phyloP scores from a whole-genome alignment of 1,140 invertebrate genomes.

The Acromyrmex heyeri region DNA sequence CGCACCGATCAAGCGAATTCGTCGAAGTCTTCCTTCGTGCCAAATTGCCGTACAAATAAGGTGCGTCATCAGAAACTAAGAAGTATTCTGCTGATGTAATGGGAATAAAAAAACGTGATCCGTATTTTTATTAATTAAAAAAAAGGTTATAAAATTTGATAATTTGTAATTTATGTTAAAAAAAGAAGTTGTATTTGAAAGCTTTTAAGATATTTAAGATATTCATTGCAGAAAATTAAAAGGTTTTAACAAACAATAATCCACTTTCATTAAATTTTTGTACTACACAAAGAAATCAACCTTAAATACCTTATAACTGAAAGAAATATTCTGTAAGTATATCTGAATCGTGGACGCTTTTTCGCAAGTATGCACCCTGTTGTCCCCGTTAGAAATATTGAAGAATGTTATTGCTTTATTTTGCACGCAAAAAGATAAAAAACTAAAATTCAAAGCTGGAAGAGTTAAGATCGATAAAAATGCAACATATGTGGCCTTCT shows the following conservation, averaged over 20 bases:
- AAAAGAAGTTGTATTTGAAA: neutral
- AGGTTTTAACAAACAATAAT: slow-evolving; percentile 14
- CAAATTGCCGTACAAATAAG: slow-evolving; percentile 36
- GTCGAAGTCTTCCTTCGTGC: neutral
- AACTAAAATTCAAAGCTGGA: slow-evolving; percentile 16
- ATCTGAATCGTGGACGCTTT: neutral
- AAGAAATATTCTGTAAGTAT: slow-evolving; percentile 5
- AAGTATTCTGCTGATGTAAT: slow-evolving; percentile 17
- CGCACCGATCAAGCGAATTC: slow-evolving; percentile 27
- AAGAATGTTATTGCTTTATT: slow-evolving; percentile 34
- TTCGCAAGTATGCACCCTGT: neutral
- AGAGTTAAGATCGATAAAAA: slow-evolving; percentile 19
- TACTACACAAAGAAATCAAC: neutral
- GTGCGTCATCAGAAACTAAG: slow-evolving; percentile 20
- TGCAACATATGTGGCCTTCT: neutral
- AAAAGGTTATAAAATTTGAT: neutral
- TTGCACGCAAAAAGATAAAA: neutral
- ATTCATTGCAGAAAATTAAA: slow-evolving; percentile 20
- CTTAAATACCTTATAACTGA: slow-evolving; percentile 7
- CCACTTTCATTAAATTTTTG: slow-evolving; percentile 18
- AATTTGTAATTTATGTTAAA: neutral
- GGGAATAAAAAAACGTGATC: neutral
- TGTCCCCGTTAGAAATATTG: slow-evolving; percentile 22
- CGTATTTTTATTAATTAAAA: neutral
- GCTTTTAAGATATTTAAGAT: neutral